Conservation (phyloP, 2,888 invertebrate species). For the Eueremaeus valkanovi region DNA sequence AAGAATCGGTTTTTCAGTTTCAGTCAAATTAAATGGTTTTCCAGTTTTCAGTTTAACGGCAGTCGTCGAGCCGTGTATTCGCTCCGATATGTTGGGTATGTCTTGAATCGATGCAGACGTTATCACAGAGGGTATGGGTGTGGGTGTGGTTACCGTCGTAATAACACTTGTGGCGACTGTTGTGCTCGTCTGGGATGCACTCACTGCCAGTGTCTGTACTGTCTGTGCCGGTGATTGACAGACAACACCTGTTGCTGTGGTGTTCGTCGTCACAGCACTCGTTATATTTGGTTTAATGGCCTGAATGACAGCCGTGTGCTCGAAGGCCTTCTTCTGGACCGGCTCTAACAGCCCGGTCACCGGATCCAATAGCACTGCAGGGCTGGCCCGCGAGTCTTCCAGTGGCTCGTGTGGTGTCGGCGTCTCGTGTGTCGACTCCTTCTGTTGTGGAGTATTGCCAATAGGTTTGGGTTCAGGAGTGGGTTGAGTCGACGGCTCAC, state of each 20-base stretch:
- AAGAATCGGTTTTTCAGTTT: not conserved
- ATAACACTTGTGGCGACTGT: slow-evolving; percentile 23
- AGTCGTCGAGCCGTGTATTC: slow-evolving; percentile 39
- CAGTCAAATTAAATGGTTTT: slow-evolving; percentile 40
- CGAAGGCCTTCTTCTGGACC: slow-evolving; percentile 54
- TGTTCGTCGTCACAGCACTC: slow-evolving; percentile 22
- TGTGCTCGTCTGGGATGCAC: not conserved
- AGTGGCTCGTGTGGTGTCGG: not conserved
- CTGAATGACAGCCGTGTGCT: slow-evolving; percentile 30
- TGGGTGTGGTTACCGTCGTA: too few relatives aligned
- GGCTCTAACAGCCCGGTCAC: slow-evolving; percentile 68
- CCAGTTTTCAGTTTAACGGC: slow-evolving; percentile 44
- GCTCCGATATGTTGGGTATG: slow-evolving; percentile 42
- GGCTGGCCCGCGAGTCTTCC: slow-evolving; percentile 48
- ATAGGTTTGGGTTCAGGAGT: slow-evolving; percentile 15
- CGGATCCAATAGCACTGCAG: slow-evolving; percentile 67
- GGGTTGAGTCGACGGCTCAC: not conserved
- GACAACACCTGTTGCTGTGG: slow-evolving; percentile 22
- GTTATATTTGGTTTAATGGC: slow-evolving; percentile 12
- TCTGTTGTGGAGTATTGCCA: not conserved
- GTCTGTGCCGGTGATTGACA: not conserved
- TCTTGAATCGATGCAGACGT: slow-evolving; percentile 36
- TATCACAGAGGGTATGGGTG: slow-evolving; percentile 14
- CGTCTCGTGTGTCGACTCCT: not conserved
- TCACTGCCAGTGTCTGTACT: not conserved